Evolutionary conservation across 37 sponge, comb jelly and placozoan species (phyloP), one percentile per base, ranked within the genome.

Genomic region (Eunapius fragilis): DNA sequence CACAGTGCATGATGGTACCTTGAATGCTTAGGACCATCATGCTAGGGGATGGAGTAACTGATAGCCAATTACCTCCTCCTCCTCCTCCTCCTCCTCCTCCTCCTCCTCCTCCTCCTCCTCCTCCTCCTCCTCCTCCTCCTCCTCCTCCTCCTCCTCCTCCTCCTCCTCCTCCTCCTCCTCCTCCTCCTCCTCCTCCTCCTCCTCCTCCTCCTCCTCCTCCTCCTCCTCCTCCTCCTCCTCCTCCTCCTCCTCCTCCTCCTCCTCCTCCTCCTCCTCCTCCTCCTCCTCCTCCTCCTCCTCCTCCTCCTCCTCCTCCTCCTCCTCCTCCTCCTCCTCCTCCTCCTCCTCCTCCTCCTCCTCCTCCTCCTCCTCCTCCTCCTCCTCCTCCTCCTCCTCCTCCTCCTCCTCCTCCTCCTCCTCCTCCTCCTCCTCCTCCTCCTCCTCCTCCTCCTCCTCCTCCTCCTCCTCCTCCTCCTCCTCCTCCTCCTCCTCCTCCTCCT

Each of bases 141-240:
- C 77, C 33, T 76, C 77, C 33, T 76, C 77, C 33, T 76, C 77
- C 33, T 76, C 77, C 33, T 76, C 77, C 33, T 76, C 77, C 33
- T 76, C 77, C 33, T 76, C 77, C 33, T 76, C 77, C 33, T 76
- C 77, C 33, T 76, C 77, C 33, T 76, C 77, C 33, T 76, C 77
- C 33, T 76, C 77, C 33, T 76, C 77, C 33, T 76, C 77, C 33
- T 76, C 77, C 33, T 76, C 77, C 33, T 76, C 77, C 33, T 76
- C 77, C 33, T 76, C 77, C 33, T 76, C 77, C 33, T 76, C 77
- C 33, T 76, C 77, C 33, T 76, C 77, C 33, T 76, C 77, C 33
- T 76, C 77, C 33, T 76, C 77, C 33, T 76, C 77, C 33, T 76
- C 77, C 33, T 76, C 77, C 33, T 76, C 77, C 33, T 76, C 77